Evolutionary conservation across 1,140 invertebrate genomes (phyloP).

Genomic region (Glomeris maerens): DNA sequence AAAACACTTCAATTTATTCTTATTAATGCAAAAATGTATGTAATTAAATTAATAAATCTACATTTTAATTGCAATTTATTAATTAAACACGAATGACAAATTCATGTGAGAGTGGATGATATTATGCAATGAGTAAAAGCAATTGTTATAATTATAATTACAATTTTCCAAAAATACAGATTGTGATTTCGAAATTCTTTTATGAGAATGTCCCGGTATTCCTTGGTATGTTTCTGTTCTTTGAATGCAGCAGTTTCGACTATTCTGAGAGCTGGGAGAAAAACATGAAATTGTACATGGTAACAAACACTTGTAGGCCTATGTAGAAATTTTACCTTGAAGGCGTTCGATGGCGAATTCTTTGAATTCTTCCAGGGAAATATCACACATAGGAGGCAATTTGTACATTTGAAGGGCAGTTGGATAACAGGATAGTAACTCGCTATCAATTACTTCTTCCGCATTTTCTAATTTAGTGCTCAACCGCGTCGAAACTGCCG

Average conservation of each 20-base stretch:
- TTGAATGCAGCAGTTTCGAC: conserved; percentile 54
- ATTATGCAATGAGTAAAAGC: too few species aligned
- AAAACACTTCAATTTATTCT: too few species aligned
- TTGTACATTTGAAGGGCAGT: conserved; percentile 65
- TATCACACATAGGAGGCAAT: conserved; percentile 52
- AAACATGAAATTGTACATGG: conserved; percentile 11
- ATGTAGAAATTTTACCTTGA: too few species aligned
- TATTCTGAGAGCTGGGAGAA: conserved; percentile 46
- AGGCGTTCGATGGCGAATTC: conserved; percentile 67
- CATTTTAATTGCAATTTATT: too few species aligned
- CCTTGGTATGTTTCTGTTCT: conserved; percentile 46
- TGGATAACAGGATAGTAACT: conserved; percentile 35
- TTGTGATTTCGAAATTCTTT: conserved; percentile 54
- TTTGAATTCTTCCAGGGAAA: conserved; percentile 73
- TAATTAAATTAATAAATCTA: too few species aligned
- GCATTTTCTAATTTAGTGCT: neutral
- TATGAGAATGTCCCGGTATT: conserved; percentile 53
- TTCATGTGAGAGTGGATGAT: too few species aligned
- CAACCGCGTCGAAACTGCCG: neutral
- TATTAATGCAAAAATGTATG: too few species aligned
- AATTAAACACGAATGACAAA: too few species aligned
- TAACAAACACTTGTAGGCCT: conserved; percentile 1
- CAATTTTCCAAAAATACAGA: too few species aligned
- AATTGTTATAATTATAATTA: too few species aligned
- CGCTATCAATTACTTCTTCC: neutral